A percentile compares a stretch with the other conserved stretches of the same genome.
These are phyloP conservation scores for Xanthorhoe designata DNA, from an alignment of 2,888 invertebrate genomes.

Conservation along the genomic window DNA sequence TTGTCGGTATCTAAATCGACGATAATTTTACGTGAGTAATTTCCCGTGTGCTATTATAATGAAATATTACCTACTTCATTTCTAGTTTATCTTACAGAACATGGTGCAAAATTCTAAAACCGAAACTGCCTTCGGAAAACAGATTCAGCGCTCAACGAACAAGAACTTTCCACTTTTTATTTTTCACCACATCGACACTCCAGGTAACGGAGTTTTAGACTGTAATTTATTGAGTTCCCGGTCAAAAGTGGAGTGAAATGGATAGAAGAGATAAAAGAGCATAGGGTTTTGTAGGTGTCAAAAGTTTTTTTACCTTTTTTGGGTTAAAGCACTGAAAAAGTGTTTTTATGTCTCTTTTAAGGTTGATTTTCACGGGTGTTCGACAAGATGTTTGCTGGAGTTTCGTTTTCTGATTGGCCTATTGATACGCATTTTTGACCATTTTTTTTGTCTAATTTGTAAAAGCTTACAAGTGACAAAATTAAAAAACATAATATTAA, in stretches of 20 bases:
- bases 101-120: not conserved
- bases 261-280: slow-evolving; percentile 17
- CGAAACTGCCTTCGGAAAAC: slow-evolving; percentile 5
- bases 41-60: too few relatives aligned
- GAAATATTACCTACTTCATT: not conserved
- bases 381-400: not conserved
- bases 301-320: slow-evolving; percentile 2
- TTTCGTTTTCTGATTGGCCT: not conserved
- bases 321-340: not conserved
- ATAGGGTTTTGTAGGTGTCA: slow-evolving; percentile 1
- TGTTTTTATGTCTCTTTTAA: not conserved
- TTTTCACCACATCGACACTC: slow-evolving; percentile 27
- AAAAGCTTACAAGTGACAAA: too few relatives aligned
- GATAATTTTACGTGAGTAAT: too few relatives aligned
- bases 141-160: slow-evolving; percentile 21
- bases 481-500: too few relatives aligned
- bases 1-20: too few relatives aligned
- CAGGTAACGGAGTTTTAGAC: slow-evolving; percentile 25
- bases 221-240: slow-evolving; percentile 26
- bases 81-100: not conserved
- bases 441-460: not conserved
- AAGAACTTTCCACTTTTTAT: slow-evolving; percentile 26
- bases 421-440: not conserved
- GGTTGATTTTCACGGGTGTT: not conserved
- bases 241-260: slow-evolving; percentile 27